These are phyloP conservation scores for Nothura maculosa DNA, from an alignment of 2,797 vertebrate genomes.

Conservation along the genomic window DNA sequence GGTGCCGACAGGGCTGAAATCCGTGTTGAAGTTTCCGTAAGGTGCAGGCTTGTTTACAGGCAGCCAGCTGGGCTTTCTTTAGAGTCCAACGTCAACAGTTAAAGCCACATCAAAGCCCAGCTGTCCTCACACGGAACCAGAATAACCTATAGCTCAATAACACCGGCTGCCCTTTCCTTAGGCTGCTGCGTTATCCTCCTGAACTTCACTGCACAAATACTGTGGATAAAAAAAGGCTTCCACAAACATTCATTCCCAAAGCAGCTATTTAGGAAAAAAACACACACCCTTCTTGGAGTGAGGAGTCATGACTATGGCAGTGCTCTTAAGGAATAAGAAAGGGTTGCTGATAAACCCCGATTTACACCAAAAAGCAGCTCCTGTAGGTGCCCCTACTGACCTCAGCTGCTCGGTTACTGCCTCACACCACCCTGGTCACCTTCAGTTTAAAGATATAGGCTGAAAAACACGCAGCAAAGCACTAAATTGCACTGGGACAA, in stretches of 20 bases:
- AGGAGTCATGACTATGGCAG: background rate
- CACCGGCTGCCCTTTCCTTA: background rate
- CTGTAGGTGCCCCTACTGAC: background rate
- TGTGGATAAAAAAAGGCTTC: background rate
- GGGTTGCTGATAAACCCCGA: background rate
- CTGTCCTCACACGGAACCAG: background rate
- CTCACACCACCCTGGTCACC: background rate
- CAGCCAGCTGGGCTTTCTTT: background rate
- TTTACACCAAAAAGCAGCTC: background rate
- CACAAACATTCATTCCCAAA: background rate
- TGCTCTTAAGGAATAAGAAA: background rate
- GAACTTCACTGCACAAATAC: background rate
- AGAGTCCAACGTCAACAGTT: background rate
- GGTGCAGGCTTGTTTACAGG: background rate
- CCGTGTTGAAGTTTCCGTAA: background rate
- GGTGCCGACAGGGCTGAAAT: background rate
- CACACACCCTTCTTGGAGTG: background rate
- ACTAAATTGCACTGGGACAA: background rate
- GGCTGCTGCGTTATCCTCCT: accelerated
- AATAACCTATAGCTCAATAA: background rate
- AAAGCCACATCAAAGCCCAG: background rate
- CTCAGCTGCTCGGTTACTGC: background rate
- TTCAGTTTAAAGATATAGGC: accelerated
- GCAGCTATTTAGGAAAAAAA: background rate
- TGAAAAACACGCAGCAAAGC: accelerated